A percentile compares a stretch with the other conserved stretches of the same genome.
These are phyloP conservation scores for Dynastes maya DNA, from an alignment of 2,888 invertebrate genomes.

Conservation along the genomic window DNA sequence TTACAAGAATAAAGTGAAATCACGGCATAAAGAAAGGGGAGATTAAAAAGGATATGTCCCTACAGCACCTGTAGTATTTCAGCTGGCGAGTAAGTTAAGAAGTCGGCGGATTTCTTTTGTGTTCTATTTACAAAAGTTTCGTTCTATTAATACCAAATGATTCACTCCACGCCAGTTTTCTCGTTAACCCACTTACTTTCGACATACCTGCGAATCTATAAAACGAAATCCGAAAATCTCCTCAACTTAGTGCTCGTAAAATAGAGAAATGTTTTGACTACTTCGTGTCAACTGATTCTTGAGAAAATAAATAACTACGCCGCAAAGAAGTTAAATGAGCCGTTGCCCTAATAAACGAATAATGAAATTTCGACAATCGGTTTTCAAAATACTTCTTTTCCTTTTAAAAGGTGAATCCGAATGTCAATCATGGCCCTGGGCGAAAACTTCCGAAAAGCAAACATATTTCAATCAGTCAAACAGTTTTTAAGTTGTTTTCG, in stretches of 20 bases:
- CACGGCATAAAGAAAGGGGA: constrained; percentile 16
- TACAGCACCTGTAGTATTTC: constrained; percentile 29
- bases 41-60: constrained; percentile 30
- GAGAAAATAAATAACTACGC: constrained; percentile 14
- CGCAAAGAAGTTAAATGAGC: constrained; percentile 15
- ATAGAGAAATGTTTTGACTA: constrained; percentile 30
- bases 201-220: constrained; percentile 33
- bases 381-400: not conserved
- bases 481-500: too few relatives aligned
- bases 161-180: constrained; percentile 13
- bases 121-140: constrained; percentile 21
- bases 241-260: constrained; percentile 5
- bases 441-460: too few relatives aligned
- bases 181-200: constrained; percentile 30
- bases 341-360: not conserved
- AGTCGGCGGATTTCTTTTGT: constrained; percentile 14
- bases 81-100: constrained; percentile 2
- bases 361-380: not conserved
- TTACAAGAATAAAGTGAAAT: constrained; percentile 36
- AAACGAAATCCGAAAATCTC: constrained; percentile 24
- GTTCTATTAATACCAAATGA: constrained; percentile 39
- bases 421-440: too few relatives aligned
- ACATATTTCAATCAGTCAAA: too few relatives aligned
- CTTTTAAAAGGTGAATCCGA: too few relatives aligned
- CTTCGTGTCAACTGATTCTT: constrained; percentile 11